Percentiles rank a stretch among this genome's conserved stretches.
Evolutionary conservation across 2,888 invertebrate species (phyloP).

Genomic region (Noctua janthina): DNA sequence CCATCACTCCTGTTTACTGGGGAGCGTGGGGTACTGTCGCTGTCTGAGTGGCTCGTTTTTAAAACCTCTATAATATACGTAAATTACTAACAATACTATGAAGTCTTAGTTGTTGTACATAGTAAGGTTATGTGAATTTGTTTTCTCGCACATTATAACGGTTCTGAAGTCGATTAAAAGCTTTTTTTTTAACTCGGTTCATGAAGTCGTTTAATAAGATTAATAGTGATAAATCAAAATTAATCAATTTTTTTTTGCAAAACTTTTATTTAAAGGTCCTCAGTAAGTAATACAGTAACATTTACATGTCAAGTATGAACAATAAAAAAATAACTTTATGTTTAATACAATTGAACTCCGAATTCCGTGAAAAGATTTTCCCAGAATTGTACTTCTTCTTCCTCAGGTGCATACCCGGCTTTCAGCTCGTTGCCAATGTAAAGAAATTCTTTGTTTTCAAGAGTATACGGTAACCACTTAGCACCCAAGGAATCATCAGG

Average conservation of each 20-base stretch:
- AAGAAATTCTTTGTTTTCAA: constrained; percentile 71
- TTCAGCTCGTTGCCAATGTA: constrained; percentile 73
- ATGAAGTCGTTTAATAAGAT: too few species aligned
- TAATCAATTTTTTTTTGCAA: not conserved
- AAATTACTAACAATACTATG: too few species aligned
- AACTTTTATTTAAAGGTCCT: not conserved
- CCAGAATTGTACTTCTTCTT: constrained; percentile 73
- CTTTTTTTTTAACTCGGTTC: too few species aligned
- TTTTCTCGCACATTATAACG: too few species aligned
- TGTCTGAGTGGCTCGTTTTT: constrained; percentile 37
- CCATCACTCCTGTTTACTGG: constrained; percentile 15
- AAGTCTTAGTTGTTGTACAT: too few species aligned
- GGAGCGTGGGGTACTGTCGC: constrained; percentile 43
- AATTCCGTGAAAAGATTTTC: constrained; percentile 62
- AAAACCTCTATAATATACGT: too few species aligned
- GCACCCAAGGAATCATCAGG: constrained; percentile 71
- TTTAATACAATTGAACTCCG: constrained; percentile 53
- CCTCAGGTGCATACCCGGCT: constrained; percentile 57
- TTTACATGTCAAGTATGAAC: not conserved
- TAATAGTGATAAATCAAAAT: not conserved
- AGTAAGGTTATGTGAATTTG: too few species aligned
- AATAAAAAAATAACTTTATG: not conserved
- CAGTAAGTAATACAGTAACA: not conserved
- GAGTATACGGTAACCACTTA: constrained; percentile 74
- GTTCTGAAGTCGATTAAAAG: too few species aligned